These are phyloP conservation scores for Balearica regulorum DNA, from an alignment of 2,797 vertebrate genomes.

Conservation along the genomic window DNA sequence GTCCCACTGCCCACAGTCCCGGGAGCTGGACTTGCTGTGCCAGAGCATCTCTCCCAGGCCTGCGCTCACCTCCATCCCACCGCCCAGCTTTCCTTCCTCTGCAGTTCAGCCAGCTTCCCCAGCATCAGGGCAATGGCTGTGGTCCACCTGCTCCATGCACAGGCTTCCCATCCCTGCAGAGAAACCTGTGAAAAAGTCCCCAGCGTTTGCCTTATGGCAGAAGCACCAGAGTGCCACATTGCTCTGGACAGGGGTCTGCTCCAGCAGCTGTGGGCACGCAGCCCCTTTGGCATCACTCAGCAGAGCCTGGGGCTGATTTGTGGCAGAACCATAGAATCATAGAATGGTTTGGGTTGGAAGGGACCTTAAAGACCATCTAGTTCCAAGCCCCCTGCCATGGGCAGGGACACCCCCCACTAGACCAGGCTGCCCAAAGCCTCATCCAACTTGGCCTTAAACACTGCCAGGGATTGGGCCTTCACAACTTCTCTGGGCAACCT, in stretches of 20 bases:
- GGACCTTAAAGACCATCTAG: no score
- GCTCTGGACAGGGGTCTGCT: not conserved
- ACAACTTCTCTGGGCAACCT: no score
- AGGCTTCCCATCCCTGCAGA: not conserved
- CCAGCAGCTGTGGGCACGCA: not conserved
- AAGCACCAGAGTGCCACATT: not conserved
- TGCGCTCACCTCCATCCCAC: not conserved
- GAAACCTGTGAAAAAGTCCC: not conserved
- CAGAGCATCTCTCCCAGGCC: not conserved
- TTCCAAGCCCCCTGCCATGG: no score
- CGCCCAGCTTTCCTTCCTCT: not conserved
- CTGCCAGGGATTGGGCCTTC: no score
- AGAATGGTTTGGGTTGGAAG: no score
- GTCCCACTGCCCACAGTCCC: no score
- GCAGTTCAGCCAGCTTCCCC: not conserved
- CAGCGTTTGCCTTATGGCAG: not conserved
- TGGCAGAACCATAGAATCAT: not conserved
- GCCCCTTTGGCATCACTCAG: not conserved
- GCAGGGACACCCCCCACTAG: no score
- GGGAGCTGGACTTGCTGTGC: not conserved
- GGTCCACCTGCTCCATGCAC: not conserved
- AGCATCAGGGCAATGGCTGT: not conserved
- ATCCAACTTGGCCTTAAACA: no score
- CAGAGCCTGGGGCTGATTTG: not conserved
- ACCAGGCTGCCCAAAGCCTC: no score